These are phyloP conservation scores for Dasyornis broadbenti DNA, from an alignment of 2,113 vertebrate genomes.

Conservation along the genomic window DNA sequence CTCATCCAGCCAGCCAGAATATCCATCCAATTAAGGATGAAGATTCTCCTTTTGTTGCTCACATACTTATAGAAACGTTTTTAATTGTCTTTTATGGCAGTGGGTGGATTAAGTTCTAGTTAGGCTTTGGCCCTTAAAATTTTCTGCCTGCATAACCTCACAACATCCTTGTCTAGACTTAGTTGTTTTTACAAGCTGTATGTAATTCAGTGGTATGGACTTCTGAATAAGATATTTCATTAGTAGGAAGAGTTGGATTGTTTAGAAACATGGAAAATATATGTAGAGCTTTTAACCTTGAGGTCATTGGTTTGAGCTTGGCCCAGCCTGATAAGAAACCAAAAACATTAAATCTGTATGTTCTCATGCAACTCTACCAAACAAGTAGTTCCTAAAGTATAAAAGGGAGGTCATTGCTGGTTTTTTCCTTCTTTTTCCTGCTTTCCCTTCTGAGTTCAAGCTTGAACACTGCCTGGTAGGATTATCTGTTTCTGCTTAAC, in stretches of 20 bases:
- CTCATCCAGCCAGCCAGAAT: neutral
- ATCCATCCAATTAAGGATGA: neutral
- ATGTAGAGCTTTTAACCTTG: neutral
- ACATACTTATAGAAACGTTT: neutral
- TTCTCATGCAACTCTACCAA: slow-evolving; percentile 42
- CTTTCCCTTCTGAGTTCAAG: neutral
- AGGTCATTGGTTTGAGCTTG: slow-evolving; percentile 2
- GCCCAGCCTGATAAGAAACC: slow-evolving; percentile 38
- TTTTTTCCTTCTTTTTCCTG: neutral
- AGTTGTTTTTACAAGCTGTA: neutral
- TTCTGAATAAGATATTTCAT: neutral
- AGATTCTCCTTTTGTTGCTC: neutral
- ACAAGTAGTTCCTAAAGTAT: slow-evolving; percentile 35
- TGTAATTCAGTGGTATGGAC: neutral
- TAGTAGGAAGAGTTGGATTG: neutral
- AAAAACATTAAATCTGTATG: neutral
- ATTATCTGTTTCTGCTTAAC: neutral
- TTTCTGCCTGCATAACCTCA: neutral
- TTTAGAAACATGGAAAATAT: slow-evolving; percentile 30
- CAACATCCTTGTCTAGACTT: neutral
- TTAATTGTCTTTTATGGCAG: neutral
- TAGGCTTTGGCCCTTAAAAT: neutral
- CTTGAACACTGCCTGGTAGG: neutral
- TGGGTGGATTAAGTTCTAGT: neutral
- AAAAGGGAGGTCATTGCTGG: neutral